These are phyloP conservation scores for Sepiola atlantica DNA, from an alignment of 2,888 invertebrate genomes.

Conservation along the genomic window DNA sequence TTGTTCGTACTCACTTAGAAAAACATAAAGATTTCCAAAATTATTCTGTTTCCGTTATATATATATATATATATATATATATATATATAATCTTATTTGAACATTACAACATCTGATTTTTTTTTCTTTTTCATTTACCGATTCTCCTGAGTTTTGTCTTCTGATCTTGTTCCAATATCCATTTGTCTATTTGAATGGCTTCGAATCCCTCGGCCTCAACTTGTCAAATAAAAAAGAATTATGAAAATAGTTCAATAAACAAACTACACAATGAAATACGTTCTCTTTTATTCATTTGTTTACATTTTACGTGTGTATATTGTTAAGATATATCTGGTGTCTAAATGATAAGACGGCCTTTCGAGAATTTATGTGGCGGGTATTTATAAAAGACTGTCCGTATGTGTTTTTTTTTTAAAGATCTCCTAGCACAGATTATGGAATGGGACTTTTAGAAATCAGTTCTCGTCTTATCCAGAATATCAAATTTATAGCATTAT, in stretches of 20 bases:
- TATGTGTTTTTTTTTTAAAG: background rate
- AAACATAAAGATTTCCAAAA: no score
- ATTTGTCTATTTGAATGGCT: background rate
- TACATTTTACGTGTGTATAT: background rate
- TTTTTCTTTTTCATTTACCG: background rate
- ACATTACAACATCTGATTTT: background rate
- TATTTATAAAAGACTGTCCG: background rate
- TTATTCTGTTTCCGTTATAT: no score
- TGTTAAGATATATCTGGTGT: background rate
- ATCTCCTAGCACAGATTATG: background rate
- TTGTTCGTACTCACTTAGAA: no score
- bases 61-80: no score
- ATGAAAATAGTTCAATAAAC: background rate
- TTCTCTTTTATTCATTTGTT: background rate
- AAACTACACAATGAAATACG: background rate
- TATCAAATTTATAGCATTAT: background rate
- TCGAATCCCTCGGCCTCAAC: background rate
- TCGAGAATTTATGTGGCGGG: background rate
- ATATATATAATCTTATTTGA: no score
- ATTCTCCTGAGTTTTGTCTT: background rate
- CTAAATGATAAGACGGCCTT: background rate
- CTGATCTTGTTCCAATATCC: slow-evolving; percentile 2
- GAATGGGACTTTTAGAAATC: background rate
- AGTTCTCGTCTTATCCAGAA: background rate
- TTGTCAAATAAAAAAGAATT: background rate